Evolutionary conservation across 2,797 vertebrate species (phyloP), one percentile per base, ranked within the genome.

Genomic region (Lerista edwardsae): DNA sequence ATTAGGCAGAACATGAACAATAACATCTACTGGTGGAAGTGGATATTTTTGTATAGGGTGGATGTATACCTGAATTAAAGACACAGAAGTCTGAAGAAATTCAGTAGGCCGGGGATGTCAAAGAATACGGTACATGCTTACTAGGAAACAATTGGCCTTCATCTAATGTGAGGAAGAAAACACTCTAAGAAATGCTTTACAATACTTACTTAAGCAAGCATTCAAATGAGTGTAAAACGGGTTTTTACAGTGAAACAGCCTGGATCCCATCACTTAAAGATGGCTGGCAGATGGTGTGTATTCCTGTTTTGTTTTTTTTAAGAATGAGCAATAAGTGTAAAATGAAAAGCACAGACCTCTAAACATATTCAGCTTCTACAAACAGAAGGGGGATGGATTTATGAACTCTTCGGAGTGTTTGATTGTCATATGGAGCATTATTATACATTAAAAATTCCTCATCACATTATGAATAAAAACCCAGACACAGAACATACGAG

Each of bases 321-420:
- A 90, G 87, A 93, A 93, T 80, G 87, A 93, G 47, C 83, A 85
- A 89, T 93, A 87, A 0, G 0, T 90, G 89, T 92, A 80, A 90
- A 93, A 94, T 84, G 72, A 91, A 84, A 91, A 93, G 87, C 89
- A 92, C 87, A 89, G 92, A 88, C 86, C 91, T 82, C 73, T 90
- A 68, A 89, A 75, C 86, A 89, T 86, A 81, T 91, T 92, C 87
- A 91, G 78, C 81, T 93, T 81, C 86, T 86, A 81, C 83, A 88
- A 91, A 84, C 83, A 82, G 87, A 81, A 85, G 9, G 15, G 59
- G 71, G 92, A 87, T 68, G 72, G 5, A 61, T 61, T 91, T 41
- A 76, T 44, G 34, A 79, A 2, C 36, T 51, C 90, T 91, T 75
- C 83, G 89, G 89, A 82, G 39, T 47, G 86, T 90, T 91, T 89